A percentile compares a stretch with the other conserved stretches of the same genome.
These are phyloP conservation scores for Psittacula echo DNA, from an alignment of 2,797 vertebrate species.

Conservation along the genomic window DNA sequence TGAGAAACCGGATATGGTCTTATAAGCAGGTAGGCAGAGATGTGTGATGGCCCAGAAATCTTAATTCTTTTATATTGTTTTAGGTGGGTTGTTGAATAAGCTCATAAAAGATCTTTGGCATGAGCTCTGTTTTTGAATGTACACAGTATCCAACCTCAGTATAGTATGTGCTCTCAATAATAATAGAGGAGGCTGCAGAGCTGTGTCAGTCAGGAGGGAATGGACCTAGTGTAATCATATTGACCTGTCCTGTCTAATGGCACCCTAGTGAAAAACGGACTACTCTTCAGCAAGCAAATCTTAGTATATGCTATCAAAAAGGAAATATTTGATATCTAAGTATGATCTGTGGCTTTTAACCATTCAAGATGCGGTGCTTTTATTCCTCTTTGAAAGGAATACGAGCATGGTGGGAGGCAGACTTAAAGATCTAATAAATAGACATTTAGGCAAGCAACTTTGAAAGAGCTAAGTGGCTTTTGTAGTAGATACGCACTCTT, in stretches of 20 bases:
- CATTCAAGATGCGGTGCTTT: neutral
- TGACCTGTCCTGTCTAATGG: neutral
- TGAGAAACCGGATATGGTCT: neutral
- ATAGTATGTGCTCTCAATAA: neutral
- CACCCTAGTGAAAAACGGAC: neutral
- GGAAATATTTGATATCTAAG: neutral
- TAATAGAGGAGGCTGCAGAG: neutral
- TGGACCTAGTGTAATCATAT: neutral
- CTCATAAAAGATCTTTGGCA: neutral
- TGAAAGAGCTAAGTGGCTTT: neutral
- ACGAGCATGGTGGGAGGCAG: neutral
- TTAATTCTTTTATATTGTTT: neutral
- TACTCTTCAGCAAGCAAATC: neutral
- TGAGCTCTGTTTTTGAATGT: neutral
- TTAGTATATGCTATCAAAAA: neutral
- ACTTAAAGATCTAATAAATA: neutral
- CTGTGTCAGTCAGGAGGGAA: neutral
- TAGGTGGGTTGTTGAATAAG: neutral
- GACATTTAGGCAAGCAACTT: neutral
- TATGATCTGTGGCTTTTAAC: neutral
- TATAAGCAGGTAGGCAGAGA: neutral
- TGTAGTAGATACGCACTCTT: neutral
- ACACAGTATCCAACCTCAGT: neutral
- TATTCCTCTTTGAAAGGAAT: neutral
- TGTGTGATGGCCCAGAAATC: neutral